These are phyloP conservation scores for Megathymus violae DNA, from an alignment of 1,140 invertebrate species.

Conservation along the genomic window DNA sequence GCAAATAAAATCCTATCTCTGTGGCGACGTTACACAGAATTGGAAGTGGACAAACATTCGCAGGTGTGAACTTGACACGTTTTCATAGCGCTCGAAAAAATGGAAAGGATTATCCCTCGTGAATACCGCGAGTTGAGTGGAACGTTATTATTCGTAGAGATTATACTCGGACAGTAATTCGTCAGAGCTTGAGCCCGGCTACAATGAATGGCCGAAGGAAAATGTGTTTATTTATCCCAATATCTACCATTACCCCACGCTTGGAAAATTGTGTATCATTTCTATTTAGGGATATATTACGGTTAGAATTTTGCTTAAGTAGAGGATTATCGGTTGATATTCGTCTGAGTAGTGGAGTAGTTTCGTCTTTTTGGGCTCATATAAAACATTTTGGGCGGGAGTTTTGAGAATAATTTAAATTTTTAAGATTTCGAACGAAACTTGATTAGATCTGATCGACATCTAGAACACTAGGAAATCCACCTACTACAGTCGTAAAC, in stretches of 20 bases:
- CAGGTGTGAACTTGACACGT: slow-evolving; percentile 54
- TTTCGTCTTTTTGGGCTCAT: too few relatives aligned
- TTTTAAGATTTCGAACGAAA: too few relatives aligned
- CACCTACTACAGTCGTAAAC: too few relatives aligned
- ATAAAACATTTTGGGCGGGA: too few relatives aligned
- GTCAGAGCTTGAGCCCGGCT: slow-evolving; percentile 24
- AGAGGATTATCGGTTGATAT: too few relatives aligned
- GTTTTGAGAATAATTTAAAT: too few relatives aligned
- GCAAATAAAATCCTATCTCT: slow-evolving; percentile 34
- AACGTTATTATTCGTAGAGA: slow-evolving; percentile 40
- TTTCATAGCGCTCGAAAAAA: slow-evolving; percentile 46
- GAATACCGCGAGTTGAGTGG: slow-evolving; percentile 34
- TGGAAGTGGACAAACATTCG: slow-evolving; percentile 34
- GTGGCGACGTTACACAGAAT: slow-evolving; percentile 30
- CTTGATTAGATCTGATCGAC: too few relatives aligned
- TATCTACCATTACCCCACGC: slow-evolving; percentile 20
- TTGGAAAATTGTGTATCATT: slow-evolving; percentile 12
- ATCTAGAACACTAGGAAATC: too few relatives aligned
- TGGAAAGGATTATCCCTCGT: slow-evolving; percentile 43
- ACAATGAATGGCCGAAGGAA: slow-evolving; percentile 23
- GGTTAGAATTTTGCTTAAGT: neutral
- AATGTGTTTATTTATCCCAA: slow-evolving; percentile 27
- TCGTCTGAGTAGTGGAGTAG: too few relatives aligned
- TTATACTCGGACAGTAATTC: slow-evolving; percentile 38
- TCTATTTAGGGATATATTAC: slow-evolving; percentile 6